These are phyloP conservation scores for Palaemon carinicauda DNA, from an alignment of 1,140 invertebrate species.

Conservation along the genomic window DNA sequence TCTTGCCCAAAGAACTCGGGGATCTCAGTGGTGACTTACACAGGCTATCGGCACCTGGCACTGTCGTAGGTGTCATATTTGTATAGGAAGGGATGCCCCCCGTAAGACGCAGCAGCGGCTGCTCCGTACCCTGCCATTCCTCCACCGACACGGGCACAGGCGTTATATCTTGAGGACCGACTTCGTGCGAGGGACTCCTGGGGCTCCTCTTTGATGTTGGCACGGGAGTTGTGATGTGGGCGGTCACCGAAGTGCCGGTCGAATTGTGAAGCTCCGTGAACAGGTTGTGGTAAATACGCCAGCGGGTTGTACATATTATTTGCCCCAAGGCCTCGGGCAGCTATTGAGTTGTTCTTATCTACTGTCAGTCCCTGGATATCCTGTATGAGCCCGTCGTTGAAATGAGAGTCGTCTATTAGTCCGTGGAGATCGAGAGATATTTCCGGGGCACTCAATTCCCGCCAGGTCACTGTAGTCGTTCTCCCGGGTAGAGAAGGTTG, in stretches of 20 bases:
- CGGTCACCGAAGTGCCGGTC: constrained; percentile 70
- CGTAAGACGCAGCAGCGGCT: constrained; percentile 62
- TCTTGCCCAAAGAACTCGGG: constrained; percentile 44
- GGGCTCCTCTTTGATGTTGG: constrained; percentile 82
- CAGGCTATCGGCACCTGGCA: constrained; percentile 59
- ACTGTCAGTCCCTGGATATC: constrained; percentile 64
- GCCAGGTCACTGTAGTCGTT: constrained; percentile 74
- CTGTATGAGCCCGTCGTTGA: constrained; percentile 78
- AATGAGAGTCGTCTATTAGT: constrained; percentile 86
- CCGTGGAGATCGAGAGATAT: constrained; percentile 88
- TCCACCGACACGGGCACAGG: constrained; percentile 60
- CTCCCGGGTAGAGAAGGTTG: constrained; percentile 61
- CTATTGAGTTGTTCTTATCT: constrained; percentile 65
- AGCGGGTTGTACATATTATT: constrained; percentile 68
- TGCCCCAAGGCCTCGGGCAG: constrained; percentile 49
- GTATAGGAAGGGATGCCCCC: constrained; percentile 44
- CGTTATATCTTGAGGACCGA: constrained; percentile 64
- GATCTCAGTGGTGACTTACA: constrained; percentile 58
- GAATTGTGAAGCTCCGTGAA: constrained; percentile 82
- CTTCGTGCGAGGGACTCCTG: constrained; percentile 71
- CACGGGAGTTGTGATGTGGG: constrained; percentile 65
- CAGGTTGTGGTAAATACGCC: constrained; percentile 89
- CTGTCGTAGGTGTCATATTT: constrained; percentile 51
- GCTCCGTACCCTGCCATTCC: constrained; percentile 60
- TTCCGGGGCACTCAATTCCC: constrained; percentile 86